These are phyloP conservation scores for Grammomys surdaster DNA, from an alignment of 2,113 vertebrate genomes.

Conservation along the genomic window DNA sequence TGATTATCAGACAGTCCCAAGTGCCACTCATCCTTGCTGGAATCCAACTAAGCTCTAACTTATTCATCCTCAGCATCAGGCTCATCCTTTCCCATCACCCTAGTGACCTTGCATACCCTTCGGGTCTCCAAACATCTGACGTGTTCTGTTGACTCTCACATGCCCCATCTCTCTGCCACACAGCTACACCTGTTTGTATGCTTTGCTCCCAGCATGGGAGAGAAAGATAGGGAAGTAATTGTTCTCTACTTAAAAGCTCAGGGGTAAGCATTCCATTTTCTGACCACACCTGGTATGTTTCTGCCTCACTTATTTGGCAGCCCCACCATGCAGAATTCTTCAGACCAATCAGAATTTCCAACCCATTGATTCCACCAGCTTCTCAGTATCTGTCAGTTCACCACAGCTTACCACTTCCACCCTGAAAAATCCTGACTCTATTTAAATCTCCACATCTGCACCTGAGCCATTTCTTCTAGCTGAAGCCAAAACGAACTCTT, in stretches of 20 bases:
- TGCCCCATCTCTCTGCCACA: neutral
- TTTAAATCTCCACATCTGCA: neutral
- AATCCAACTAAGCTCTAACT: neutral
- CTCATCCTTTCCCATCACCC: neutral
- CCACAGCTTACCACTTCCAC: neutral
- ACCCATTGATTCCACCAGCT: neutral
- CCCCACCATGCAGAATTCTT: neutral
- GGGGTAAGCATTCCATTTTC: neutral
- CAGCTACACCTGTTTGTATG: neutral
- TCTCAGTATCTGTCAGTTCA: neutral
- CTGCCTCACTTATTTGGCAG: neutral
- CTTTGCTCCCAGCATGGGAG: neutral
- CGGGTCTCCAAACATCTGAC: neutral
- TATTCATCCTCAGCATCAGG: neutral
- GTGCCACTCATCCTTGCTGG: neutral
- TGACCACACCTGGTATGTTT: conserved; percentile 1
- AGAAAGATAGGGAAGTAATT: neutral
- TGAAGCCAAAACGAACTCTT: neutral
- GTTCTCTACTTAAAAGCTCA: neutral
- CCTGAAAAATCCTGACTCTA: neutral
- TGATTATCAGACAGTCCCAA: neutral
- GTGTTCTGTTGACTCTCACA: neutral
- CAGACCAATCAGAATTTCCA: conserved; percentile 34
- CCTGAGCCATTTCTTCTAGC: neutral
- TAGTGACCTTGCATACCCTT: neutral